These are phyloP conservation scores for Lutraria lutraria DNA, from an alignment of 2,888 invertebrate genomes.

Conservation along the genomic window DNA sequence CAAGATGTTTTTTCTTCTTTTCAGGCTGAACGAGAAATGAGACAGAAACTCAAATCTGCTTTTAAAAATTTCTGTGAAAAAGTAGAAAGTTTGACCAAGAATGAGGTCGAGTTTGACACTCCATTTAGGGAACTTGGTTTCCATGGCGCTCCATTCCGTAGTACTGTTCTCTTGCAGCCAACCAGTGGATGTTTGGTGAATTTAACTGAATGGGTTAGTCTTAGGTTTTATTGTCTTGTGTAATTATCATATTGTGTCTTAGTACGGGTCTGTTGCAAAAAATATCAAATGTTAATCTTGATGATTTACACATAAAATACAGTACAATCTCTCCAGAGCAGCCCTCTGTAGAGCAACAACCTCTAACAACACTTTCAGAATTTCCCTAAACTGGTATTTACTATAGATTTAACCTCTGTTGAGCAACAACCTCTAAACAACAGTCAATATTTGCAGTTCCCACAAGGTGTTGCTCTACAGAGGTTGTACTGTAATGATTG, in stretches of 20 bases:
- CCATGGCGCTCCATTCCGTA: conserved; percentile 98
- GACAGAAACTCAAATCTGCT: conserved; percentile 98
- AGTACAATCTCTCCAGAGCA: too few species aligned
- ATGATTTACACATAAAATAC: too few species aligned
- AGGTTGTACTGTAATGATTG: too few species aligned
- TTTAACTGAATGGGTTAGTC: conserved; percentile 96
- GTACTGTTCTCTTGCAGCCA: conserved; percentile 97
- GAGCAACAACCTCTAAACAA: too few species aligned
- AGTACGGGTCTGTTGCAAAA: too few species aligned
- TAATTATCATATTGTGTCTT: neutral
- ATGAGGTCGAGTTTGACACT: conserved; percentile 98
- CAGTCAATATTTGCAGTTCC: too few species aligned
- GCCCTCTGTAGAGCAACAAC: too few species aligned
- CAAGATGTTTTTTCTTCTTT: neutral
- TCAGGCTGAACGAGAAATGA: conserved; percentile 95
- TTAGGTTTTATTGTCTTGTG: neutral
- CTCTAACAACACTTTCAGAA: too few species aligned
- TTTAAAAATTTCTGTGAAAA: conserved; percentile 99
- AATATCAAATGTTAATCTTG: too few species aligned
- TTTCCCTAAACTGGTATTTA: too few species aligned
- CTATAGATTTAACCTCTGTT: too few species aligned
- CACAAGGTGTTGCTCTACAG: too few species aligned
- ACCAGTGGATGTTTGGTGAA: conserved; percentile 99
- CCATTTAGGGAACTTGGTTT: conserved; percentile 99
- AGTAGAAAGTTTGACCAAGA: conserved; percentile 97